A percentile compares a stretch with the other conserved stretches of the same genome.
Evolutionary conservation across 2,888 invertebrate species (phyloP).

Genomic region (Leptarthrus brevirostris): DNA sequence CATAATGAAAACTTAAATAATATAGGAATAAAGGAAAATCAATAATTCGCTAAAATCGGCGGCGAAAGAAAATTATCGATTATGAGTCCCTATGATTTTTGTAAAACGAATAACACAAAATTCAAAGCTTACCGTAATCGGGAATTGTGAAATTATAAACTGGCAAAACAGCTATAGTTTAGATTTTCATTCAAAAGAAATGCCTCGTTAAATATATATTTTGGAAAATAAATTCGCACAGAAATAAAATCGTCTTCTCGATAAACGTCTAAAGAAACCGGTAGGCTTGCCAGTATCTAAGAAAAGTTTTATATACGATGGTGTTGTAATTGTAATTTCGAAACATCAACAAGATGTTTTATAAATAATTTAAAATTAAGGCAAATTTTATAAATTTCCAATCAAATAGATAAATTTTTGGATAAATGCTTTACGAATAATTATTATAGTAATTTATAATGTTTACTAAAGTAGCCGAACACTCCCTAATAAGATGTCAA

Average conservation of each 20-base stretch:
- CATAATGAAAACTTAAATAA: slow-evolving; percentile 9
- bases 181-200: slow-evolving; percentile 7
- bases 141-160: not conserved
- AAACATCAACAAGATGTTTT: too few species aligned
- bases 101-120: not conserved
- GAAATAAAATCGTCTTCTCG: not conserved
- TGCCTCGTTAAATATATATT: not conserved
- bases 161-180: not conserved
- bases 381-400: too few species aligned
- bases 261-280: not conserved
- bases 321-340: too few species aligned
- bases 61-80: not conserved
- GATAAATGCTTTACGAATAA: too few species aligned
- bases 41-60: slow-evolving; percentile 18
- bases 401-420: too few species aligned
- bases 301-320: not conserved
- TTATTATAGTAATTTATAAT: too few species aligned
- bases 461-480: too few species aligned
- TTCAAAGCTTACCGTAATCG: slow-evolving; percentile 3
- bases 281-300: slow-evolving; percentile 16
- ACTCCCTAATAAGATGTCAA: too few species aligned
- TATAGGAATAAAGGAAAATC: slow-evolving; percentile 9
- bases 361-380: too few species aligned
- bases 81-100: not conserved
- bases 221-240: not conserved